phyloP scores from a whole-genome alignment of 1,140 invertebrate species.

The Diuraphis noxia region DNA sequence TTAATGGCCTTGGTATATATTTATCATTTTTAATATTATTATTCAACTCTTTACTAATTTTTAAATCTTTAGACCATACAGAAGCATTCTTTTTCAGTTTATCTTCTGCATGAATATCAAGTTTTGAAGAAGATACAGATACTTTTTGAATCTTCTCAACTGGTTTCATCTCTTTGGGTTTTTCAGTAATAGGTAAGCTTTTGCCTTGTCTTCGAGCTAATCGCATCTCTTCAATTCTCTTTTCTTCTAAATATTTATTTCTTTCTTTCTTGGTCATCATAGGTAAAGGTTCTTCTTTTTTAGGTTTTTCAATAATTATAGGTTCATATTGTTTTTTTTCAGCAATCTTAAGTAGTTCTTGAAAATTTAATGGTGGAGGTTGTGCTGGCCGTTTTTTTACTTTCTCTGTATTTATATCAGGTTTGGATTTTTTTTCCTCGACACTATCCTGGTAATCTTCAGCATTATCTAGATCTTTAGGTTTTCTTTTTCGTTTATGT shows the following conservation, averaged over 20 bases:
- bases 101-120: constrained; percentile 44
- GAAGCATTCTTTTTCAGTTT: constrained; percentile 56
- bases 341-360: constrained; percentile 75
- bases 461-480: constrained; percentile 58
- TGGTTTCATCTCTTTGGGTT: constrained; percentile 34
- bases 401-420: neutral
- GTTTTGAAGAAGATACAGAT: constrained; percentile 13
- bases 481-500: constrained; percentile 69
- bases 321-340: constrained; percentile 82
- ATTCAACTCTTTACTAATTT: constrained; percentile 47
- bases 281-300: constrained; percentile 66
- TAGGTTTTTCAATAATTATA: constrained; percentile 67
- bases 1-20: constrained; percentile 17
- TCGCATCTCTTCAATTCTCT: constrained; percentile 60
- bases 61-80: constrained; percentile 56
- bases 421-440: constrained; percentile 20
- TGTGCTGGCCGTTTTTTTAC: constrained; percentile 60
- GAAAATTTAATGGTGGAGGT: constrained; percentile 76
- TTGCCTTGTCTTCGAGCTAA: constrained; percentile 33
- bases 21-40: constrained; percentile 43
- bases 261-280: constrained; percentile 80
- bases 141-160: neutral
- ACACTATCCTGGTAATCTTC: constrained; percentile 9
- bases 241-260: constrained; percentile 69
- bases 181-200: constrained; percentile 39